These are phyloP conservation scores for Spodoptera littoralis DNA, from an alignment of 2,888 invertebrate species.

Conservation along the genomic window DNA sequence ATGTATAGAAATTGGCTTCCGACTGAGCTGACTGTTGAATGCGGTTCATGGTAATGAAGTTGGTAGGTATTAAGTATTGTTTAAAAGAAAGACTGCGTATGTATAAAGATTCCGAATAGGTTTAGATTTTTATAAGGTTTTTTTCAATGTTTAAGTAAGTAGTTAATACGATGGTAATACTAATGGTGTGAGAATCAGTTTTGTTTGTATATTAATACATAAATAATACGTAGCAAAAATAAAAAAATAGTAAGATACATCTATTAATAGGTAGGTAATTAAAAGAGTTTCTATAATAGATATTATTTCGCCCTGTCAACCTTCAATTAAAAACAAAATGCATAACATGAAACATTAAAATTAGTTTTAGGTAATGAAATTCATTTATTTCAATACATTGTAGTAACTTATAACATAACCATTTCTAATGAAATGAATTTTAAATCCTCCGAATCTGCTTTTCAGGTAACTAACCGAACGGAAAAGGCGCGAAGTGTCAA, in stretches of 20 bases:
- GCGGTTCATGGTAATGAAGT: constrained; percentile 10
- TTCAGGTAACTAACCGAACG: constrained; percentile 40
- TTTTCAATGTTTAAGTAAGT: background rate
- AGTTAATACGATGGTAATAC: too few relatives aligned
- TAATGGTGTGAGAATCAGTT: background rate
- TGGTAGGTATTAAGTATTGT: constrained; percentile 4
- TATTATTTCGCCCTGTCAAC: too few relatives aligned
- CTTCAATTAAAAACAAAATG: too few relatives aligned
- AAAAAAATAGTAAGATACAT: too few relatives aligned
- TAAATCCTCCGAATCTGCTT: constrained; percentile 1
- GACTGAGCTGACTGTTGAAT: constrained; percentile 16
- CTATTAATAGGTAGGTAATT: too few relatives aligned
- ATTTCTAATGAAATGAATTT: too few relatives aligned
- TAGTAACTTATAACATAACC: too few relatives aligned
- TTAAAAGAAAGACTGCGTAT: background rate
- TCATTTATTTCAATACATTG: too few relatives aligned
- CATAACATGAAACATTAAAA: too few relatives aligned
- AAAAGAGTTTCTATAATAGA: too few relatives aligned
- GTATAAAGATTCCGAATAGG: background rate
- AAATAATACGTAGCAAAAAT: too few relatives aligned
- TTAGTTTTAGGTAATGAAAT: too few relatives aligned
- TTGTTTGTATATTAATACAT: background rate
- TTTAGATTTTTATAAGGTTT: background rate
- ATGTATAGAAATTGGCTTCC: constrained; percentile 3
- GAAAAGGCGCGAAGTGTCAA: constrained; percentile 54